Conservation (phyloP, 2,888 invertebrate genomes). For the Schizotus pectinicornis region DNA sequence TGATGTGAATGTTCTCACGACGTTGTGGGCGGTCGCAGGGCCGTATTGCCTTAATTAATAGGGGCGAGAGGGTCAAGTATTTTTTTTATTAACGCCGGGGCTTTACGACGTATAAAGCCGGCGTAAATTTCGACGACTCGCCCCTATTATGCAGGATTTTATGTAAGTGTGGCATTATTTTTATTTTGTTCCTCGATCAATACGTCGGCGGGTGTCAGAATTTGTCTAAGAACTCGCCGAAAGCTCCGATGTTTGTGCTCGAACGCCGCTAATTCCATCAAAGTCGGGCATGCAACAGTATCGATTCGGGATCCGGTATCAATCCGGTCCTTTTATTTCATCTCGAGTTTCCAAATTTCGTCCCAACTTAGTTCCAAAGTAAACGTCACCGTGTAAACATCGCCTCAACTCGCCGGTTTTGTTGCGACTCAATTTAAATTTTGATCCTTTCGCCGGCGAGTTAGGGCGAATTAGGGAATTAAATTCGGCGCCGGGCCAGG, state of each 20-base stretch:
- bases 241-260: background rate
- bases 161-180: slow-evolving; percentile 2
- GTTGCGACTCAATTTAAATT: slow-evolving; percentile 15
- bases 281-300: slow-evolving; percentile 5
- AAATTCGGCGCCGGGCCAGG: background rate
- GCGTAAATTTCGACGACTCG: slow-evolving; percentile 10
- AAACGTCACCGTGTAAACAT: slow-evolving; percentile 6
- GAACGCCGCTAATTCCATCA: background rate
- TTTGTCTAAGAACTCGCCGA: background rate
- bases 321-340: slow-evolving; percentile 8
- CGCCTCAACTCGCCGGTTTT: slow-evolving; percentile 1
- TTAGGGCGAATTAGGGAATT: slow-evolving; percentile 5
- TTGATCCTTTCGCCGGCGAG: background rate
- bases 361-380: slow-evolving; percentile 9
- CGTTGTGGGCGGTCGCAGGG: background rate
- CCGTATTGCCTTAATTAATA: slow-evolving; percentile 13
- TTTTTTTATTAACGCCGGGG: slow-evolving; percentile 3
- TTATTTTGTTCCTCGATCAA: slow-evolving; percentile 2
- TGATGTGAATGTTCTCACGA: too few species aligned
- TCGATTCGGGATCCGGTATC: slow-evolving; percentile 8
- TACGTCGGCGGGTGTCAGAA: background rate
- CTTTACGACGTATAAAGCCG: slow-evolving; percentile 10
- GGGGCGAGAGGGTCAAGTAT: slow-evolving; percentile 4
- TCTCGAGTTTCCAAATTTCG: slow-evolving; percentile 8
- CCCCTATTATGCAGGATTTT: background rate